phyloP scores from a whole-genome alignment of 2,888 invertebrate species.

The Epirrita christyi region DNA sequence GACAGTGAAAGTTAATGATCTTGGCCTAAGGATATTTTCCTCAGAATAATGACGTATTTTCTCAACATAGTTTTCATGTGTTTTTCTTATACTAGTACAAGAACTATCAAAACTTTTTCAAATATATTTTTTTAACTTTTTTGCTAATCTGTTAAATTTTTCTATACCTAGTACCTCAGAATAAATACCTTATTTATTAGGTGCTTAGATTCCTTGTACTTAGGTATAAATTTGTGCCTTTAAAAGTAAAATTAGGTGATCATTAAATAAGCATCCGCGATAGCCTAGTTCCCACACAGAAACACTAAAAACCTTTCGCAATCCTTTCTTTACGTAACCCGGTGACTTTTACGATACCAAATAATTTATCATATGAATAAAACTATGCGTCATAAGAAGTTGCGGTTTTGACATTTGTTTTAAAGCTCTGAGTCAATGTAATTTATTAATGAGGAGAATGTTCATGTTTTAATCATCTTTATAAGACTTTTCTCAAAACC shows the following conservation, averaged over 20 bases:
- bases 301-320: constrained; percentile 8
- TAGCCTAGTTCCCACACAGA: constrained; percentile 4
- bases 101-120: no score
- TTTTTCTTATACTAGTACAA: no score
- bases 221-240: no score
- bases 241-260: background rate
- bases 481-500: background rate
- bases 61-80: no score
- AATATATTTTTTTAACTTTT: no score
- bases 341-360: constrained; percentile 23
- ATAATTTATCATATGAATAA: constrained; percentile 40
- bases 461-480: constrained; percentile 15
- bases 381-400: constrained; percentile 40
- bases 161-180: no score
- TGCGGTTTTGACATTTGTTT: constrained; percentile 47
- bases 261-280: background rate
- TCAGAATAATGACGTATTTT: no score
- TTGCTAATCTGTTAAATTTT: no score
- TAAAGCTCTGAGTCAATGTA: constrained; percentile 53
- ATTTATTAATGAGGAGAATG: constrained; percentile 47
- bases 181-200: no score
- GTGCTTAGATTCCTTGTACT: no score
- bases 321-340: constrained; percentile 34
- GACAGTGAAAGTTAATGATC: no score
- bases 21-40: no score